Evolutionary conservation across 2,113 vertebrate species (phyloP).

Genomic region (Calidris pugnax): DNA sequence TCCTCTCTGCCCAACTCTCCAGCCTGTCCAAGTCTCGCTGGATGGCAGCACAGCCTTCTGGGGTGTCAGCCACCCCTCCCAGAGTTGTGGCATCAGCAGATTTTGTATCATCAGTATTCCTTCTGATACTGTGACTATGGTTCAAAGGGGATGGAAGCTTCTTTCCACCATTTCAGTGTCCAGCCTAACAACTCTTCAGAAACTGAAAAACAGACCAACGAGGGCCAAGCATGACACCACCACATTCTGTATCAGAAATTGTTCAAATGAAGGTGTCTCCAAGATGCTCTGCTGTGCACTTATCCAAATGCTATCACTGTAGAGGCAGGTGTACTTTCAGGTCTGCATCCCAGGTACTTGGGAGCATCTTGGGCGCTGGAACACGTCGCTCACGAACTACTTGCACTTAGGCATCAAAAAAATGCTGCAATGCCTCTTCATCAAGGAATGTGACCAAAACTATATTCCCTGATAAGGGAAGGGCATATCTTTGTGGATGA

Average conservation of each 20-base stretch:
- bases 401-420: neutral
- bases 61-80: no score
- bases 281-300: neutral
- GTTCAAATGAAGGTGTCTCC: neutral
- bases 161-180: neutral
- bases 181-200: neutral
- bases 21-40: no score
- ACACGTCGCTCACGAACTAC: neutral
- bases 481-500: neutral
- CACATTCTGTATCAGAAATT: neutral
- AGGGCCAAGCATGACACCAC: accelerated
- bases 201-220: neutral
- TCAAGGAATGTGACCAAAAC: neutral
- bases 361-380: neutral
- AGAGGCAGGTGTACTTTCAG: neutral
- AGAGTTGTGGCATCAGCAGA: no score
- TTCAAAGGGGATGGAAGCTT: neutral
- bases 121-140: neutral
- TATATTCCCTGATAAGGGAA: neutral
- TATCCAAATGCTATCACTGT: neutral
- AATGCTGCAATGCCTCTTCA: neutral
- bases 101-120: no score
- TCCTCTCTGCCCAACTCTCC: no score
- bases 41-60: no score
- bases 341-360: neutral